A percentile compares a stretch with the other conserved stretches of the same genome.
Evolutionary conservation across 2,888 invertebrate species (phyloP).

Genomic region (Germaria angustata): DNA sequence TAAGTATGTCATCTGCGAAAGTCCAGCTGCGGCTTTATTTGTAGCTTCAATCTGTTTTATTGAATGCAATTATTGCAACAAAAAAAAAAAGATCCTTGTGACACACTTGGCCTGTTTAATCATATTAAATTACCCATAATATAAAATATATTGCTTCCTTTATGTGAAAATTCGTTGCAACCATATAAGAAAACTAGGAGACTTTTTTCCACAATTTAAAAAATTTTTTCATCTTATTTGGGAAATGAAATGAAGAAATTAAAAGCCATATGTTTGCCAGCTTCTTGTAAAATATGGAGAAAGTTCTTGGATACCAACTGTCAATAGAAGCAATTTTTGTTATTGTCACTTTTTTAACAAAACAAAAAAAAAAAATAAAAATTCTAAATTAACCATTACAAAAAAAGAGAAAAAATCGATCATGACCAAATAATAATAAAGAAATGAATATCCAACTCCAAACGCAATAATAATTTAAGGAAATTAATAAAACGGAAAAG

Average conservation of each 20-base stretch:
- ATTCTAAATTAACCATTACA: constrained; percentile 10
- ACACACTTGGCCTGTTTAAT: background rate
- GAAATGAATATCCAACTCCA: background rate
- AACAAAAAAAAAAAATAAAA: background rate
- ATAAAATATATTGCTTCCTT: background rate
- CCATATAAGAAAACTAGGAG: background rate
- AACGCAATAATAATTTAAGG: constrained; percentile 49
- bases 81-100: background rate
- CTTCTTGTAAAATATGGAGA: constrained; percentile 37
- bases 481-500: constrained; percentile 56
- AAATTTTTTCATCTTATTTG: constrained; percentile 2
- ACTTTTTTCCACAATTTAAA: background rate
- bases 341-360: constrained; percentile 17
- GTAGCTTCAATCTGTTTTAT: no score
- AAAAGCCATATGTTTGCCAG: background rate
- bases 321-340: constrained; percentile 41
- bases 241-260: constrained; percentile 22
- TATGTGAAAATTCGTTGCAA: background rate
- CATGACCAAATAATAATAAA: constrained; percentile 23
- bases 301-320: constrained; percentile 39
- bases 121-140: background rate
- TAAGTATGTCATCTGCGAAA: no score
- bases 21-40: no score
- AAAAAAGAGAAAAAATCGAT: constrained; percentile 5
- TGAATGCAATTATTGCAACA: no score